Conservation (phyloP, 2,113 vertebrate genomes). For the Gorsachius goisagi region DNA sequence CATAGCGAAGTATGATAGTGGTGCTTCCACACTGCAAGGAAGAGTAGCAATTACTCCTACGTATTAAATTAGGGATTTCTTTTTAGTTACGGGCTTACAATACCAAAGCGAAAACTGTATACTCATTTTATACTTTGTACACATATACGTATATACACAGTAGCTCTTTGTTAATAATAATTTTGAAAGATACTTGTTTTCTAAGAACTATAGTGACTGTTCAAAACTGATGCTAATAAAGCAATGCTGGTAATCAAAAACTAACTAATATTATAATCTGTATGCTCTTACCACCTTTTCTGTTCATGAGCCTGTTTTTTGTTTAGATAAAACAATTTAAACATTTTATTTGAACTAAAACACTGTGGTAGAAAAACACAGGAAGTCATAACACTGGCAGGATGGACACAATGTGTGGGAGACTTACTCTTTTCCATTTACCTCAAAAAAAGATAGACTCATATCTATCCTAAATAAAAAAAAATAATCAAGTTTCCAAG, state of each 20-base stretch:
- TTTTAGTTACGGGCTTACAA: background rate
- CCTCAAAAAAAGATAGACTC: background rate
- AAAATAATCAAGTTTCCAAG: background rate
- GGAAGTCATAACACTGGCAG: background rate
- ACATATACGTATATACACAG: no score
- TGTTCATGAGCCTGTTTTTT: background rate
- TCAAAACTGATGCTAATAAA: background rate
- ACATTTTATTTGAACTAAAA: background rate
- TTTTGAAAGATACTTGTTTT: background rate
- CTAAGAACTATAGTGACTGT: background rate
- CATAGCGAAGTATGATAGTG: background rate
- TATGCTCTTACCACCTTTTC: background rate
- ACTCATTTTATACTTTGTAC: background rate
- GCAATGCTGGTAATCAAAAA: background rate
- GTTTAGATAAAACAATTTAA: background rate
- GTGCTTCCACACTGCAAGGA: background rate
- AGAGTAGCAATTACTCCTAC: background rate
- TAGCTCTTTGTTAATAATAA: background rate
- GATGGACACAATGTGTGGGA: background rate
- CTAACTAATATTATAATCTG: background rate
- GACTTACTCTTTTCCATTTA: background rate
- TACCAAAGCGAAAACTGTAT: background rate
- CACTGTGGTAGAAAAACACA: background rate
- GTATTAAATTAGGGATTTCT: background rate
- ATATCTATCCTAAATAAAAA: background rate